Base-by-base conservation (phyloP, 2,797 vertebrate species). In the Muraenolepis orangiensis region DNA sequence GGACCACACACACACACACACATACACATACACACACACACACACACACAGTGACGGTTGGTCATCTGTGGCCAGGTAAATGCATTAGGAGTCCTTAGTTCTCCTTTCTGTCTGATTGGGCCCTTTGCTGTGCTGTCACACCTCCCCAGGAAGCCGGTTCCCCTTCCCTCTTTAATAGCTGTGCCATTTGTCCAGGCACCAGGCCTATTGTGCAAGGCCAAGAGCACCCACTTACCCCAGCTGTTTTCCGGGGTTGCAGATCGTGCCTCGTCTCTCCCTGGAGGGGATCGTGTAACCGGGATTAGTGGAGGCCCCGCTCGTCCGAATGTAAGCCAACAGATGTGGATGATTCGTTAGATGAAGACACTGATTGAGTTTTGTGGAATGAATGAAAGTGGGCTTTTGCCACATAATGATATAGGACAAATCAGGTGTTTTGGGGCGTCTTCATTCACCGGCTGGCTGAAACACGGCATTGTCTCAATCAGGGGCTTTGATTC, bases 151-250 rank as follows among this genome's bases (percentile, higher is more conserved):
- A 92, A 89, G 87, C 83, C 78, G 83, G 83, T 74, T 87, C 77
- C 78, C 83, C 84, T 74, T 87, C 77, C 82, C 80, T 73, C 81
- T 70, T 78, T 90, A 89, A 92, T 91, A 80, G 82, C 69, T 0
- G 66, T 91, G 83, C 88, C 89, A 89, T 92, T 93, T 93, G 82
- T 82, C 86, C 77, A 69, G 85, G 84, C 87, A 84, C 86, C 80
- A 80, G 81, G 64, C 74, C 66, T 64, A 23, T 7, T 10, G 26
- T n/a, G n/a, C 10, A 26, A 3, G 61, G 61, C 8, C 4, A 6
- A 13, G 6, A 10, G 6, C 57, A n/a, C 20, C 57, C 57, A 14
- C 6, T 13, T 26, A n/a, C 4, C n/a, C 57, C 57, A 80, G 78
- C 78, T 74, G 77, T 51, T 69, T 42, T 85, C 80, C 42, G 72